These are phyloP conservation scores for Platyura marginata DNA, from an alignment of 1,140 invertebrate species.

Conservation along the genomic window DNA sequence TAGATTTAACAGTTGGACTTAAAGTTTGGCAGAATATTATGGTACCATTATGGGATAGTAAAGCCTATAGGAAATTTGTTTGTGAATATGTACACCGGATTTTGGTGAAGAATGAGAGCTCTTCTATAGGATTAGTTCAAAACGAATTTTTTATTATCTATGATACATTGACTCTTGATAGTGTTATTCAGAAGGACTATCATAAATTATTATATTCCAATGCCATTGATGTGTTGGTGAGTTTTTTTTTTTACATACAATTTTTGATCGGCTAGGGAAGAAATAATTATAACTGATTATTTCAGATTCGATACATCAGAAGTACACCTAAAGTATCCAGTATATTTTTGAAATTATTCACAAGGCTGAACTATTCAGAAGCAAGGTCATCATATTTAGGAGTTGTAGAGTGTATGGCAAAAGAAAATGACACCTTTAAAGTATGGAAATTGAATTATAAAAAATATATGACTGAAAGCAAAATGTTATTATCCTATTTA, in stretches of 20 bases:
- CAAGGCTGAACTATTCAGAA: slow-evolving; percentile 7
- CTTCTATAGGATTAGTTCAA: slow-evolving; percentile 11
- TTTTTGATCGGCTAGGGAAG: too few species aligned
- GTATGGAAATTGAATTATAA: slow-evolving; percentile 32
- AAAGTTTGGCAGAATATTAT: slow-evolving; percentile 70
- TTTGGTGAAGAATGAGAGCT: slow-evolving; percentile 14
- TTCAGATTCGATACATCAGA: slow-evolving; percentile 14
- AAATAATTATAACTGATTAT: too few species aligned
- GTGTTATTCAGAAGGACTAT: slow-evolving; percentile 16
- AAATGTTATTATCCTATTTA: not conserved
- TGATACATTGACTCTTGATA: slow-evolving; percentile 22
- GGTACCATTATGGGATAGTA: slow-evolving; percentile 51
- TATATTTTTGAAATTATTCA: slow-evolving; percentile 16
- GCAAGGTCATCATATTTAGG: slow-evolving; percentile 11
- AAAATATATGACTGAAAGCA: slow-evolving; percentile 23
- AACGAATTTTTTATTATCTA: slow-evolving; percentile 24
- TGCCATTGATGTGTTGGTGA: slow-evolving; percentile 6
- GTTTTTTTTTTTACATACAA: too few species aligned
- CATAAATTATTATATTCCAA: slow-evolving; percentile 26
- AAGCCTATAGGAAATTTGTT: slow-evolving; percentile 49
- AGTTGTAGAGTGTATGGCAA: slow-evolving; percentile 27
- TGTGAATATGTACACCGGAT: slow-evolving; percentile 47
- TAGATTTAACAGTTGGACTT: slow-evolving; percentile 47
- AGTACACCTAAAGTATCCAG: slow-evolving; percentile 14
- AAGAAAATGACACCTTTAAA: slow-evolving; percentile 28